phyloP scores from a whole-genome alignment of 2,113 vertebrate genomes.

The Sylvilagus bachmani region DNA sequence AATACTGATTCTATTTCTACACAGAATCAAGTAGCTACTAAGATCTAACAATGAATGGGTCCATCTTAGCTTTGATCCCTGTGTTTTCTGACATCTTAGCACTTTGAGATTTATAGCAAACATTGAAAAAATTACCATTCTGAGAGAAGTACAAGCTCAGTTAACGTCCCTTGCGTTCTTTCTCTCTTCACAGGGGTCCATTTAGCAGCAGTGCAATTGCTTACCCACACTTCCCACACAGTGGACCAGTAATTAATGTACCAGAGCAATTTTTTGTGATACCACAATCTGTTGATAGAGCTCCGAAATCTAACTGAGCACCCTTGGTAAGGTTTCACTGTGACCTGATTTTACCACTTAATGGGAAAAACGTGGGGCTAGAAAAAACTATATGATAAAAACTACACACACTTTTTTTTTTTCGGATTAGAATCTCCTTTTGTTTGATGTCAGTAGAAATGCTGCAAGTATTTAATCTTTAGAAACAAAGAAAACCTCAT shows the following conservation, averaged over 20 bases:
- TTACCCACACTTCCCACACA: neutral
- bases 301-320: conserved; percentile 23
- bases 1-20: conserved; percentile 38
- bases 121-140: neutral
- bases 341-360: conserved; percentile 11
- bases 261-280: conserved; percentile 43
- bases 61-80: neutral
- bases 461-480: neutral
- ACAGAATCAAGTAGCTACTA: neutral
- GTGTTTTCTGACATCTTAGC: neutral
- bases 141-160: neutral
- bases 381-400: conserved; percentile 63
- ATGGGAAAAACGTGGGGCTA: conserved; percentile 12
- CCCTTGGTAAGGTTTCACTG: conserved; percentile 65
- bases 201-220: neutral
- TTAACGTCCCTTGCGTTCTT: neutral
- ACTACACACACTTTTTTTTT: neutral
- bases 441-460: neutral
- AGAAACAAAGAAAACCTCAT: conserved; percentile 32
- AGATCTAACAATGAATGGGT: neutral
- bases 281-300: conserved; percentile 28
- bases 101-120: neutral
- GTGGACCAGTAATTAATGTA: conserved; percentile 24
- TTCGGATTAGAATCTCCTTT: neutral
- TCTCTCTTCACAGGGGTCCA: neutral